Base-by-base conservation (phyloP, 2,888 invertebrate genomes). In the Tenthredo scrophulariae region DNA sequence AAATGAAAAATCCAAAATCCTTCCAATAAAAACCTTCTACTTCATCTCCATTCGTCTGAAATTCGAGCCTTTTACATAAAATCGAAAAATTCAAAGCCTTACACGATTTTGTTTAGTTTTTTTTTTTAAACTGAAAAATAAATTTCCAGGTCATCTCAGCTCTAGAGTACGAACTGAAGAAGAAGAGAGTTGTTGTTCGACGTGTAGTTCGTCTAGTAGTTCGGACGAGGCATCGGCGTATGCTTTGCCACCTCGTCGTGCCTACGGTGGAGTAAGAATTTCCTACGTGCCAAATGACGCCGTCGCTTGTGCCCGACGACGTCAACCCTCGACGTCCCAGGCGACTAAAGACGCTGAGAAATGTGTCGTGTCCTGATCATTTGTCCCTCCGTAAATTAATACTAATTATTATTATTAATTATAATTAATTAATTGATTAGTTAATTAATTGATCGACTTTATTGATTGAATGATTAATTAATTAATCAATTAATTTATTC, bases 211-310 rank as follows among this genome's bases (percentile, higher is more conserved):
- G 0, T 96, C 96, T 77, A 96, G 96, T 89, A 97, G 97, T 40
- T 97, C 97, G 22, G 98, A 98, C 84, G 98, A 98, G 87, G 97
- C 97, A 88, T 96, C 97, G 90, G 97, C 98, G 87, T 98, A 98
- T 93, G 97, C 97, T 86, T 94, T 98, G 89, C 98, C 98, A 4
- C 96, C 97, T 65, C 94, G 97, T 88, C 94, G 97, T 85, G 97
- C 97, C 82, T 97, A 97, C 92, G 97, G 97, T 84, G 98, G 98
- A 65, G 97, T 98, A 18, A 94, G 98, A 88, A 98, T 98, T 90
- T 97, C 98, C 13, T 98, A 98, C 94, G 98, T 98, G 88, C 98
- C 98, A 89, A 98, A 98, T 93, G 98, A 98, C 93, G 97, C 97
- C 6, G 95, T 98, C 79, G 98, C 98, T 85, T 97, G 97, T 91